These are phyloP conservation scores for Phalangium opilio DNA, from an alignment of 2,888 invertebrate species.

Conservation along the genomic window DNA sequence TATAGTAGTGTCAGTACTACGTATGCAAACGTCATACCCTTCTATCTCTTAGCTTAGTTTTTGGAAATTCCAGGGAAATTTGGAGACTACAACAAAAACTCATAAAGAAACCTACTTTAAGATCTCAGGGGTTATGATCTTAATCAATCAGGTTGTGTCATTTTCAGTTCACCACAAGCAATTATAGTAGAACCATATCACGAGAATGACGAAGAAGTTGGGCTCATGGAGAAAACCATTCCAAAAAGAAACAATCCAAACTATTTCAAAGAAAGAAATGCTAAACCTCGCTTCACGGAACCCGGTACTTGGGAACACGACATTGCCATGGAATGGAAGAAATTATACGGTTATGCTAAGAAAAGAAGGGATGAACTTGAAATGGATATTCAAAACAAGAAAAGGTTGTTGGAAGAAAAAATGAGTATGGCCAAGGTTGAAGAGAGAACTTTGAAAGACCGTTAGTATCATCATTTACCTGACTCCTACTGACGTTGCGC, in stretches of 20 bases:
- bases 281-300: constrained; percentile 79
- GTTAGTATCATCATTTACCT: too few species aligned
- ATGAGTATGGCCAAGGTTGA: constrained; percentile 20
- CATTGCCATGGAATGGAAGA: constrained; percentile 94
- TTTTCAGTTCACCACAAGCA: constrained; percentile 63
- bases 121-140: too few species aligned
- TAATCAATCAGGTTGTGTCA: too few species aligned
- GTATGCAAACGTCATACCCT: too few species aligned
- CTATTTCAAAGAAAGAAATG: constrained; percentile 64
- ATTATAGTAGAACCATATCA: constrained; percentile 83
- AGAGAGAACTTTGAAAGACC: too few species aligned
- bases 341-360: constrained; percentile 75
- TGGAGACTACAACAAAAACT: too few species aligned
- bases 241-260: constrained; percentile 49
- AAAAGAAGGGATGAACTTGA: constrained; percentile 77
- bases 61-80: too few species aligned
- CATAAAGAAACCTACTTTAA: too few species aligned
- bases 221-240: constrained; percentile 29
- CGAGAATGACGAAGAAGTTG: constrained; percentile 80
- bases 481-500: too few species aligned
- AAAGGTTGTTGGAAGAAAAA: constrained; percentile 30
- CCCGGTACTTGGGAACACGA: constrained; percentile 81
- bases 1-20: too few species aligned
- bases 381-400: constrained; percentile 58
- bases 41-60: too few species aligned